Percentiles rank a stretch among this genome's conserved stretches.
Conservation (phyloP, 2,888 invertebrate genomes). For the Plebejus argus region DNA sequence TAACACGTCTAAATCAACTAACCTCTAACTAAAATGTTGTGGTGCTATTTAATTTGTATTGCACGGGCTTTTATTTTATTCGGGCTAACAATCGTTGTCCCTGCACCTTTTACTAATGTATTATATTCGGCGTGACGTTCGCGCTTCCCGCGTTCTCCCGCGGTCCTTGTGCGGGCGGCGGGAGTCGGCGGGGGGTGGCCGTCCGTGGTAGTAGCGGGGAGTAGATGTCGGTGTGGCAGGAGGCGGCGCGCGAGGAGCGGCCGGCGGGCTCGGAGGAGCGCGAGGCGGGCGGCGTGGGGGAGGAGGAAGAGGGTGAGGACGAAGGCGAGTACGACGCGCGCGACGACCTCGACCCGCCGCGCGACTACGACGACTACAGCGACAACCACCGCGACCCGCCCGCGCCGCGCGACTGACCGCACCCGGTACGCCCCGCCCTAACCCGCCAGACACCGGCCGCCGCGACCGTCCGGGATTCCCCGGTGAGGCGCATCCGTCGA, state of each 20-base stretch:
- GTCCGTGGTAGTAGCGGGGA: constrained; percentile 36
- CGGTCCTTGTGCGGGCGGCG: background rate
- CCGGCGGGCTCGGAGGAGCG: constrained; percentile 42
- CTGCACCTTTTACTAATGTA: background rate
- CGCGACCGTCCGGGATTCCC: background rate
- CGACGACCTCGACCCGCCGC: constrained; percentile 61
- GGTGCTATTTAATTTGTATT: background rate
- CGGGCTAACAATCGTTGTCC: background rate
- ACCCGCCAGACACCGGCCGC: background rate
- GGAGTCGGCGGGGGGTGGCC: background rate
- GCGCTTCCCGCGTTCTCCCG: background rate
- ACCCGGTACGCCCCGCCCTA: background rate
- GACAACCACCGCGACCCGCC: constrained; percentile 64
- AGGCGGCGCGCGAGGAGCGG: constrained; percentile 46
- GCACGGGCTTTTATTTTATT: background rate
- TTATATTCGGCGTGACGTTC: background rate
- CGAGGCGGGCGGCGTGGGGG: constrained; percentile 47
- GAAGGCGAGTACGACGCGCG: constrained; percentile 51
- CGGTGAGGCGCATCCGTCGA: background rate
- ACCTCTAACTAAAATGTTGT: background rate
- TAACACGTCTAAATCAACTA: background rate
- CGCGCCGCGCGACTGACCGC: constrained; percentile 59
- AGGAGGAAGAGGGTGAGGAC: constrained; percentile 47
- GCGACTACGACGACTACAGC: constrained; percentile 73
- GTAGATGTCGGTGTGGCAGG: constrained; percentile 51